Base-by-base conservation (phyloP, 2,797 vertebrate species). In the Coranthus polyacanthus region DNA sequence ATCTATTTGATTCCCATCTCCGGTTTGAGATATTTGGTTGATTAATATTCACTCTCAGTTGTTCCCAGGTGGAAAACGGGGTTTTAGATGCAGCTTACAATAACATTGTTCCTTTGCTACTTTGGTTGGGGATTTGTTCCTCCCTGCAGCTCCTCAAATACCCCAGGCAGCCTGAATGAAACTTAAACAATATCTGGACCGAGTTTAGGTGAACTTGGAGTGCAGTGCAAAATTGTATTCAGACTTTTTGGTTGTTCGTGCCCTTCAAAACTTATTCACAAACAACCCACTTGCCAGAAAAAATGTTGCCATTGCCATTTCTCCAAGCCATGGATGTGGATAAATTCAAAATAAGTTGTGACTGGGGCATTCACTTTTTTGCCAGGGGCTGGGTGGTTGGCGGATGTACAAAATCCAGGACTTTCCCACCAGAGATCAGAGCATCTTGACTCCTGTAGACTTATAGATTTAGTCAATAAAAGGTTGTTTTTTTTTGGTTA, bases 1-100 rank as follows among this genome's bases (percentile, higher is more conserved):
- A 57, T 50, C 49, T 1, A 17, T 47, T 57, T 3, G 29, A 73
- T 69, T 72, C 50, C 22, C 59, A 56, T 44, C 66, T 75, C 53
- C 18, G 2, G 39, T 75, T 63, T 53, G 12, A 63, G 60, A 26
- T 29, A 22, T 51, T 62, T 4, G 29, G 4, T 64, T 74, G 62
- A 64, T 81, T 82, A 71, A 70, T 68, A 73, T 83, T 78, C 41
- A 32, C 47, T 46, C 39, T 4, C 53, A 41, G 59, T 44, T 29
- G 56, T 44, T 80, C 70, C 68, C 43, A 26, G 55, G 65, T 68
- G 65, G 53, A 22, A 2, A 4, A 63, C 2, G 56, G 49, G 74
- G 60, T 34, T 80, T 71, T 21, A 63, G 57, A 44, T 5, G 24
- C 49, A 13, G 37, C 4, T 7, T 32, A 72, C 41, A 57, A 58